phyloP scores from a whole-genome alignment of 2,888 invertebrate species.

The Caenorhabditis sp. region DNA sequence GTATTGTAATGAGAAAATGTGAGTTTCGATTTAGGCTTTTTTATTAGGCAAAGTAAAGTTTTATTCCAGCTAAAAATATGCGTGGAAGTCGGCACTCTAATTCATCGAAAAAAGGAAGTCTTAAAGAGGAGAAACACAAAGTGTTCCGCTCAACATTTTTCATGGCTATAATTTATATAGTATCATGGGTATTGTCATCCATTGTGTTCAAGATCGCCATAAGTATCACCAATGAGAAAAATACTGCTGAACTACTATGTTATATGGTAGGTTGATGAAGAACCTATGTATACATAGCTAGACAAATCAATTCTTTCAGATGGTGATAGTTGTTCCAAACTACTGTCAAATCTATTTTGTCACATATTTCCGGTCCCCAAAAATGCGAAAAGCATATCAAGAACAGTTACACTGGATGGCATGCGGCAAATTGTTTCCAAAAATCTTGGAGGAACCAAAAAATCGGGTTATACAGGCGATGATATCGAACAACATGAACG shows the following conservation, averaged over 20 bases:
- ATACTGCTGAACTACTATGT: slow-evolving; percentile 14
- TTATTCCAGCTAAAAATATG: slow-evolving; percentile 24
- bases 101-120: slow-evolving; percentile 11
- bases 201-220: slow-evolving; percentile 17
- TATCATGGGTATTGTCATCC: slow-evolving; percentile 20
- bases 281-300: not conserved
- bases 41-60: not conserved
- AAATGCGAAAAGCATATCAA: not conserved
- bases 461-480: too few species aligned
- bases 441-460: too few species aligned
- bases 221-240: slow-evolving; percentile 1
- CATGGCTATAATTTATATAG: slow-evolving; percentile 21
- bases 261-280: slow-evolving; percentile 16
- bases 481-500: too few species aligned
- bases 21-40: not conserved
- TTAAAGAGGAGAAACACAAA: slow-evolving; percentile 30
- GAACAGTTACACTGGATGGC: not conserved
- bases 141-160: slow-evolving; percentile 40
- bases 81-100: slow-evolving; percentile 31
- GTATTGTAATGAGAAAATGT: slow-evolving; percentile 28
- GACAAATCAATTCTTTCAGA: not conserved
- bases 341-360: not conserved
- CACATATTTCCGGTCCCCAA: not conserved
- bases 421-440: too few species aligned
- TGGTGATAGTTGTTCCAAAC: not conserved